Conservation (phyloP, 2,797 vertebrate genomes). For the Gymnodraco acuticeps region DNA sequence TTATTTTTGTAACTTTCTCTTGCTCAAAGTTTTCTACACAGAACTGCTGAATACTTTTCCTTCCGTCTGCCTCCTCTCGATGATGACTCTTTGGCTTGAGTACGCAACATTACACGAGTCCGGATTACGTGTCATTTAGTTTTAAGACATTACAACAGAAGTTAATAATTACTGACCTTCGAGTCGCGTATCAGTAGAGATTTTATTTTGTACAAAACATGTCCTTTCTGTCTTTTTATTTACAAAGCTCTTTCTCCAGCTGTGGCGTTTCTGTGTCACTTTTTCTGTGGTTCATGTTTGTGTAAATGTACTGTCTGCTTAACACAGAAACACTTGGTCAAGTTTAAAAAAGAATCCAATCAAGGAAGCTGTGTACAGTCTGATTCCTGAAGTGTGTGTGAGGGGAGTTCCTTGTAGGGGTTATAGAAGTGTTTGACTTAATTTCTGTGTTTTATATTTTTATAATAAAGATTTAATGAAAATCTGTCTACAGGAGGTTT, state of each 20-base stretch:
- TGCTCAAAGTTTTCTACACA: not conserved
- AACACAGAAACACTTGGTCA: conserved; percentile 78
- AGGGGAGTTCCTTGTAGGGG: conserved; percentile 71
- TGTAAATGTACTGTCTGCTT: conserved; percentile 81
- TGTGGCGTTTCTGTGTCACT: conserved; percentile 66
- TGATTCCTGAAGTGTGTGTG: conserved; percentile 68
- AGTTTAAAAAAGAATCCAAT: conserved; percentile 59
- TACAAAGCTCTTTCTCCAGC: conserved; percentile 42
- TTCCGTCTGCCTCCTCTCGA: not conserved
- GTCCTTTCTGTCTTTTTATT: conserved; percentile 5
- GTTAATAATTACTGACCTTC: not conserved
- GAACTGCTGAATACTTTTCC: not conserved
- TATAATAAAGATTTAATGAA: conserved; percentile 90
- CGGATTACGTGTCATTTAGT: not conserved
- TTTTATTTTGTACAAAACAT: conserved; percentile 3
- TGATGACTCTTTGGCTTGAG: not conserved
- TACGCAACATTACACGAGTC: not conserved
- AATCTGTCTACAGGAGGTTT: conserved; percentile 57
- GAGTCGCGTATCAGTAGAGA: not conserved
- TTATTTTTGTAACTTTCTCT: not conserved
- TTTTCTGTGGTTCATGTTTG: conserved; percentile 73
- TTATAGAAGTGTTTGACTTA: conserved; percentile 85
- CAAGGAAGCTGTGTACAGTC: conserved; percentile 74
- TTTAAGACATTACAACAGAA: not conserved
- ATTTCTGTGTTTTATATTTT: conserved; percentile 92